Base-by-base conservation (phyloP, 2,888 invertebrate genomes). In the Metopia argyrocephala region DNA sequence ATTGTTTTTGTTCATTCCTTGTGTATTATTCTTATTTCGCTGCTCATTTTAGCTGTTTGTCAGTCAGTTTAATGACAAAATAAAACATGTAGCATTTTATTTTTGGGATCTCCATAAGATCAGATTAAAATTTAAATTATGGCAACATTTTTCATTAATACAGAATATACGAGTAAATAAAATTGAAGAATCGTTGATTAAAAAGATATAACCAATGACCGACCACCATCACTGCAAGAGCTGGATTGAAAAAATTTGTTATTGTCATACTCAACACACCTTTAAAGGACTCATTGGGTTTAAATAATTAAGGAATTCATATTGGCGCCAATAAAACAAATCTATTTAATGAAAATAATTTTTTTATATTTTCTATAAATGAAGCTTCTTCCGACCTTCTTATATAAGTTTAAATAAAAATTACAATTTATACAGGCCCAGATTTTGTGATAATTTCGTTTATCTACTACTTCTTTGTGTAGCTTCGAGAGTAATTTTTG, bases 81-180 rank as follows among this genome's bases (percentile, higher is more conserved):
- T 76, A 73, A 80, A 80, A 68, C 80, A 73, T 73, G 76, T 80
- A 80, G 73, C 76, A 68, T 69, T 80, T 68, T 66, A 76, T 80
- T 62, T 71, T 78, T 71, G 59, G 38, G 56, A 64, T 69, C 61
- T 38, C 27, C 59, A 70, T 70, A 76, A 64, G 69, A 81, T 81
- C 81, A 81, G 81, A 81, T 81, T 81, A 81, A 81, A 78, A 46
- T 46, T 70, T 81, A 81, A 81, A 81, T 78, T 81, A 81, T 81
- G 78, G 70, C 78, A 66, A 57, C 59, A 75, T 74, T 75, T 81
- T 70, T 65, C 69, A 66, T 81, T 68, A 75, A 83, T 74, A 74
- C 73, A 76, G 64, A 75, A 70, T 56, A 38, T 12, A 12, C 21
- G 54, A 70, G 62, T 3, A 54, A 52, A 48, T 5, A 25, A 68